Percentiles rank a stretch among this genome's conserved stretches.
phyloP scores from a whole-genome alignment of 2,888 invertebrate genomes.

The Onchidella celtica region DNA sequence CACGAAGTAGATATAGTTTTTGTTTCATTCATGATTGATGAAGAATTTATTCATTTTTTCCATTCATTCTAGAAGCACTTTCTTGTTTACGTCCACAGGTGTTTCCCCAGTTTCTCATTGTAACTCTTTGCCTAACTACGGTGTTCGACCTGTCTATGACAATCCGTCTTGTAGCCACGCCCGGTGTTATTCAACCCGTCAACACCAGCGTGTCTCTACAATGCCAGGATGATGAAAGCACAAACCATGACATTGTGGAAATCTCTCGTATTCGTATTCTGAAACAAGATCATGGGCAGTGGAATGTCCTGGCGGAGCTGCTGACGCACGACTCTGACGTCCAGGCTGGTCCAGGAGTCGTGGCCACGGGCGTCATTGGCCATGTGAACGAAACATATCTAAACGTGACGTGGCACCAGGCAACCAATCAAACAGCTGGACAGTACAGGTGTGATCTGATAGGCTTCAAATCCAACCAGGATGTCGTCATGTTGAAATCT shows the following conservation, averaged over 20 bases:
- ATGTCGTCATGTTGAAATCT: neutral
- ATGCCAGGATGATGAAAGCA: neutral
- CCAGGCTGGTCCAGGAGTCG: neutral
- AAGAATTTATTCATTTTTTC: too few relatives aligned
- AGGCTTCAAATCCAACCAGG: neutral
- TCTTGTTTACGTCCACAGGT: too few relatives aligned
- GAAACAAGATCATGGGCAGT: neutral
- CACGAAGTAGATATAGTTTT: too few relatives aligned
- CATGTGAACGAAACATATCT: neutral
- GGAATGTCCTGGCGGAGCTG: neutral
- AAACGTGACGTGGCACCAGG: neutral
- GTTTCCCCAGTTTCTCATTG: too few relatives aligned
- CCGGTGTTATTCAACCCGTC: neutral
- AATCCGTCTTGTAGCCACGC: neutral
- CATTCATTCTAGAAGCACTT: too few relatives aligned
- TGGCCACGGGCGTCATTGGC: neutral
- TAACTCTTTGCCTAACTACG: too few relatives aligned
- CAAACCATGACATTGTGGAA: neutral
- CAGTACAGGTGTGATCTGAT: slow-evolving; percentile 26
- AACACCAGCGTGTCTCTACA: neutral
- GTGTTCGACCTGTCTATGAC: too few relatives aligned
- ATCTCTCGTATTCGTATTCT: neutral
- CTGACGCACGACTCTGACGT: neutral
- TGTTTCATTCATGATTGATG: too few relatives aligned
- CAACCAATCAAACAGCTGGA: neutral